These are phyloP conservation scores for Leptodactylus fallax DNA, from an alignment of 2,797 vertebrate genomes.

Conservation along the genomic window DNA sequence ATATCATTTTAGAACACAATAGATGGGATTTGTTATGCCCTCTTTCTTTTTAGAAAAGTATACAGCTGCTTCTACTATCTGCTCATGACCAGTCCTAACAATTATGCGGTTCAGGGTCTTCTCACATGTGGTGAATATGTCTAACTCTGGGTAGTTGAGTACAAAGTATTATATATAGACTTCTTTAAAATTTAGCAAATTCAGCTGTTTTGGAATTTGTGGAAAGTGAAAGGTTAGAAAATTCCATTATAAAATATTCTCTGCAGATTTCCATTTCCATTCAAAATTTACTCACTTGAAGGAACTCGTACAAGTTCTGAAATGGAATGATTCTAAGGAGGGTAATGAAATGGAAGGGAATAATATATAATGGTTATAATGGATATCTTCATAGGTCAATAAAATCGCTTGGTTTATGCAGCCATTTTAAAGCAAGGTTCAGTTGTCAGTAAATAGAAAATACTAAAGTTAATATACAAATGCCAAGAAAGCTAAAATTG, in stretches of 20 bases:
- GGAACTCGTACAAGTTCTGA: conserved; percentile 48
- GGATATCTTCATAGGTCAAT: neutral
- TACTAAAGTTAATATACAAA: neutral
- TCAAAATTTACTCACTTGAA: conserved; percentile 10
- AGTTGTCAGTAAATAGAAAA: neutral
- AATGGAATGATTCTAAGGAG: conserved; percentile 29
- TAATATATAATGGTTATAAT: neutral
- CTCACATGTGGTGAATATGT: neutral
- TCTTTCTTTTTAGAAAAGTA: too few species aligned
- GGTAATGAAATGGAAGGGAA: conserved; percentile 7
- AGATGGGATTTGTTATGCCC: too few species aligned
- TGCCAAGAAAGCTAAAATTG: neutral
- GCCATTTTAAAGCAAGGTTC: neutral
- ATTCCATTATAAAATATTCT: conserved; percentile 36
- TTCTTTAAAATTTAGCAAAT: neutral
- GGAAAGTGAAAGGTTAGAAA: conserved; percentile 15
- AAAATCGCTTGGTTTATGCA: neutral
- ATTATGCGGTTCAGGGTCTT: neutral
- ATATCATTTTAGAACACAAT: too few species aligned
- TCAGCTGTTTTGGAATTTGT: conserved; percentile 17
- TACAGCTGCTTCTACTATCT: too few species aligned
- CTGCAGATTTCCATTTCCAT: conserved; percentile 20
- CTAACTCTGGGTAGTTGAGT: neutral
- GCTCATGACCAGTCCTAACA: neutral
- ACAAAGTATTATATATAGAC: neutral